Percentiles rank a stretch among this genome's conserved stretches.
These are phyloP conservation scores for Halcyon malimbica DNA, from an alignment of 2,113 vertebrate species.

Conservation along the genomic window DNA sequence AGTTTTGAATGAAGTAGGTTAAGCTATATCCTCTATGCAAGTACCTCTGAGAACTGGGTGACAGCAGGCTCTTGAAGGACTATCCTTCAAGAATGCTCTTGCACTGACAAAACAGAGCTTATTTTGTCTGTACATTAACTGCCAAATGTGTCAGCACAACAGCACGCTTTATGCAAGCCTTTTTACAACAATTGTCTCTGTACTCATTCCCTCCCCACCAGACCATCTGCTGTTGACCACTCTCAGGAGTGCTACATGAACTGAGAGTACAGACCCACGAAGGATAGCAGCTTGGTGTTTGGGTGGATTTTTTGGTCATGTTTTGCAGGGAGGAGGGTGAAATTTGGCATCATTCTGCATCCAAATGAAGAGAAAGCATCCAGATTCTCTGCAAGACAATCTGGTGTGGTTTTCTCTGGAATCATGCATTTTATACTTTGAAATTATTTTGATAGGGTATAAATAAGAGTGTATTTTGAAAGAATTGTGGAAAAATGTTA, in stretches of 20 bases:
- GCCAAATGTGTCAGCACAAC: background rate
- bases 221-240: background rate
- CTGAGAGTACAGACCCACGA: background rate
- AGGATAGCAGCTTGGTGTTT: background rate
- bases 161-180: background rate
- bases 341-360: background rate
- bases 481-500: background rate
- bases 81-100: background rate
- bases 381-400: background rate
- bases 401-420: background rate
- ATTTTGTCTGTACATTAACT: background rate
- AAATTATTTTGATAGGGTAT: background rate
- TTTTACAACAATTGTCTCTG: background rate
- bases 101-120: background rate
- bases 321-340: background rate
- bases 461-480: background rate
- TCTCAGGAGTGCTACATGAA: background rate
- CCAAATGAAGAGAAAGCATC: background rate
- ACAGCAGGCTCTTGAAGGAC: background rate
- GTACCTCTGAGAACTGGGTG: background rate
- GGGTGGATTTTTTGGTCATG: background rate
- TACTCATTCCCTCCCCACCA: background rate
- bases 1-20: background rate
- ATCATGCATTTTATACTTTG: background rate
- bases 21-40: background rate